Base-by-base conservation (phyloP, 2,797 vertebrate genomes). In the Neostethus bicornis region DNA sequence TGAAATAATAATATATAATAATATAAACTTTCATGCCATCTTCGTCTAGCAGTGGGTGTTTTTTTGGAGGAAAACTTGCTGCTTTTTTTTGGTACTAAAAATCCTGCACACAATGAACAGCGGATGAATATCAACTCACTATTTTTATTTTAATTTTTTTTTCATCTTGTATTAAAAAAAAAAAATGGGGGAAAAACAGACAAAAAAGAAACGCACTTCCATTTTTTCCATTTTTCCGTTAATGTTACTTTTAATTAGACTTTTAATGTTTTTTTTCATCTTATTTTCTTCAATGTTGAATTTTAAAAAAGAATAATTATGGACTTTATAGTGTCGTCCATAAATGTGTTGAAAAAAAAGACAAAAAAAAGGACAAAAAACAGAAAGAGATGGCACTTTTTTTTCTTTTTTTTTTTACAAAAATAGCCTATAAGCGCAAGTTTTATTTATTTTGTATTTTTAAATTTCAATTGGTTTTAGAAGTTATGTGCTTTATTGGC, bases 331-430 rank as follows among this genome's bases (percentile, higher is more conserved):
- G 56, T 64, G 68, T 68, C 58, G 66, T 84, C 73, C 74, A 73
- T 78, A 73, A 77, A 57, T 87, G 66, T 87, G 79, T 87, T 84
- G 85, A 60, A 60, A 41, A 41, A 50, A 47, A 60, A 60, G 39
- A 39, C 49, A 46, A 84, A 86, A 59, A 60, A 39, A 39, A 50
- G 46, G 3, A 21, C n/a, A 16, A 35, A n/a, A 11, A 14, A 23
- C 42, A 90, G 90, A 91, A 85, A 90, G 94, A 94, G 84, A 92
- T 94, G 95, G 96, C 96, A 96, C 96, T 96, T 97, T 96, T 96
- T 85, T 34, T 34, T 34, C n/a, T n/a, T n/a, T n/a, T n/a, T n/a
- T n/a, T n/a, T n/a, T n/a, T n/a, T n/a, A n/a, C n/a, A n/a, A n/a
- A 90, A 94, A 88, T 90, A 90, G 89, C 91, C 85, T 82, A 77